phyloP scores from a whole-genome alignment of 2,797 vertebrate genomes.

The Cuniculus paca region DNA sequence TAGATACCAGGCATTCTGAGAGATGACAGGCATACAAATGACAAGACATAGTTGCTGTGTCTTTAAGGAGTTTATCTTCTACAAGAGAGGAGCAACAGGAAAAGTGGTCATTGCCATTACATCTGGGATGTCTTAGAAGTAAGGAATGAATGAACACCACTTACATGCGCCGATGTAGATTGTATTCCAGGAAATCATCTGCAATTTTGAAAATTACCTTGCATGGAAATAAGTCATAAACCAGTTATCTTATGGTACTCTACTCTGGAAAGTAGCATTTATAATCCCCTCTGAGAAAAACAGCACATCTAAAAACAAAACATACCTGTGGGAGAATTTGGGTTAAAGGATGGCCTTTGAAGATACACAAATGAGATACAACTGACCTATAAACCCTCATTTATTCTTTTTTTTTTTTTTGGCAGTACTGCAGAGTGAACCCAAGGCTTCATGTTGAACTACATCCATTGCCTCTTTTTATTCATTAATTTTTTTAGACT shows the following conservation, averaged over 20 bases:
- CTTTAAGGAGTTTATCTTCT: background rate
- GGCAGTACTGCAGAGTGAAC: background rate
- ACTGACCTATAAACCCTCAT: background rate
- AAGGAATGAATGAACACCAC: background rate
- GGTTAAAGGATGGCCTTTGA: slow-evolving; percentile 22
- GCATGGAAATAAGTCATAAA: background rate
- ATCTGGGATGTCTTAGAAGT: background rate
- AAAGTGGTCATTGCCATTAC: background rate
- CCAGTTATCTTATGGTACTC: background rate
- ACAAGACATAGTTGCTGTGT: background rate
- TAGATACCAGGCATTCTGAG: background rate
- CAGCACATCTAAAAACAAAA: background rate
- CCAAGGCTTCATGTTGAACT: background rate
- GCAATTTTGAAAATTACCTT: background rate
- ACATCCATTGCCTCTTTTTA: background rate
- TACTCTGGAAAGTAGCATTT: background rate
- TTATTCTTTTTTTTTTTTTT: background rate
- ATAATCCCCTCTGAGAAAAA: background rate
- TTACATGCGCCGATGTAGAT: background rate
- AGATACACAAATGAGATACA: background rate
- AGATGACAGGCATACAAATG: background rate
- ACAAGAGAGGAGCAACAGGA: background rate
- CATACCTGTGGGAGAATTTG: background rate
- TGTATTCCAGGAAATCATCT: background rate
- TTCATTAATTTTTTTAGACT: background rate